A percentile compares a stretch with the other conserved stretches of the same genome.
phyloP scores from a whole-genome alignment of 2,113 vertebrate species.

The Casuarius casuarius region DNA sequence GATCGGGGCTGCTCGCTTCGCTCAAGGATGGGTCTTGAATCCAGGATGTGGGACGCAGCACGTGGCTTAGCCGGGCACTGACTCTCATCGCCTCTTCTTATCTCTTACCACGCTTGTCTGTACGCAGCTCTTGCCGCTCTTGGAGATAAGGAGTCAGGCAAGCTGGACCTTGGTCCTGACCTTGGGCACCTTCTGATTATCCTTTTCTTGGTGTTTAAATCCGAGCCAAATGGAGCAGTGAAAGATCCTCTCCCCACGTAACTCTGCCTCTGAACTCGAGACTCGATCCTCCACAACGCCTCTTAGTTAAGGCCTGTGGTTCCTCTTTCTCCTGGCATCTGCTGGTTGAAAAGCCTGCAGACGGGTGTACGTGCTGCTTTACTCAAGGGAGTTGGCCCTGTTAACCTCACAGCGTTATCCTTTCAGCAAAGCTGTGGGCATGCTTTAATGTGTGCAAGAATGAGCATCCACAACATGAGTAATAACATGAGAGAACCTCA shows the following conservation, averaged over 20 bases:
- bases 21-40: background rate
- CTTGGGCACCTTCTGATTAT: background rate
- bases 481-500: background rate
- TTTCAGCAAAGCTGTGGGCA: background rate
- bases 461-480: too few relatives aligned
- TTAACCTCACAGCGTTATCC: background rate
- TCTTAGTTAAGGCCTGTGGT: too few relatives aligned
- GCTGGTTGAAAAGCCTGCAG: background rate
- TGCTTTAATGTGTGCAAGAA: background rate
- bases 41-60: rapidly evolving
- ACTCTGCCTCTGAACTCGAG: background rate
- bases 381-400: background rate
- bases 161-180: background rate
- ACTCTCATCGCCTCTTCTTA: background rate
- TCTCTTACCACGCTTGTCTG: rapidly evolving
- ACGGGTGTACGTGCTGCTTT: background rate
- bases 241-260: too few relatives aligned
- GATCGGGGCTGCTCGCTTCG: background rate
- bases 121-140: background rate
- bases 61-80: background rate
- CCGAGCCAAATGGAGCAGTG: too few relatives aligned
- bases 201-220: too few relatives aligned
- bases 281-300: background rate
- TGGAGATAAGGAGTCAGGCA: too few relatives aligned
- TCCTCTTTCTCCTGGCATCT: too few relatives aligned